Evolutionary conservation across 2,888 invertebrate species (phyloP), one percentile per base, ranked within the genome.

Genomic region (Acronicta leporina): DNA sequence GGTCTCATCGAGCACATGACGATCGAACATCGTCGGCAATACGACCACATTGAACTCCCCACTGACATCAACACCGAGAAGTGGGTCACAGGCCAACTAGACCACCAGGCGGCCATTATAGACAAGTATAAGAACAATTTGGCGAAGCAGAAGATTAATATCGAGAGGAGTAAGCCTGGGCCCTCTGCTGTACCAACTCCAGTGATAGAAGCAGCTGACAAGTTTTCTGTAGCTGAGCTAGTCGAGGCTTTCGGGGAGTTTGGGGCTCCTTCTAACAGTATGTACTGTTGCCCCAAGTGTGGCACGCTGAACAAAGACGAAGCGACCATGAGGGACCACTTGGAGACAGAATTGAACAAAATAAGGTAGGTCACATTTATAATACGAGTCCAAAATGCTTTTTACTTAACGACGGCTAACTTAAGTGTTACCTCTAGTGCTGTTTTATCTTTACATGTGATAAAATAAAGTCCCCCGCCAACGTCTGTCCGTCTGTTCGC

Each of bases 1-100:
- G 92, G 95, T 0, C 87, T 96, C 16, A 84, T 89, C 25, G 95
- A 95, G 2, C 96, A 96, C 78, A 94, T 95, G 63, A 68, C 75
- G 10, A 89, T 90, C 2, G 94, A 94, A 48, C 96, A 96, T 73
- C 69, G 77, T 9, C 77, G 87, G 5, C 82, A 84, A 15, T 84
- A 80, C 1, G 85, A 90, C n/a, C 88, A 91, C 0, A 84, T 90
- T 0, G 85, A 88, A 46, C 81, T 95, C 10, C 88, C 94, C 0
- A 80, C 86, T 0, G 90, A 96, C 73, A 48, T 68, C 0, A 86
- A 88, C 35, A 87, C 95, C 2, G 96, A 96, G 79, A 87, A 84
- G 35, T 96, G 96, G 96, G 95, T 96, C 47, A 54, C 84, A 1
- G 74, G 76, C 13, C 78, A 88, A 2, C 62, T 94, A 5, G 84